Evolutionary conservation across 2,888 invertebrate species (phyloP), one percentile per base, ranked within the genome.

Genomic region (Caenorhabditis imperialis): DNA sequence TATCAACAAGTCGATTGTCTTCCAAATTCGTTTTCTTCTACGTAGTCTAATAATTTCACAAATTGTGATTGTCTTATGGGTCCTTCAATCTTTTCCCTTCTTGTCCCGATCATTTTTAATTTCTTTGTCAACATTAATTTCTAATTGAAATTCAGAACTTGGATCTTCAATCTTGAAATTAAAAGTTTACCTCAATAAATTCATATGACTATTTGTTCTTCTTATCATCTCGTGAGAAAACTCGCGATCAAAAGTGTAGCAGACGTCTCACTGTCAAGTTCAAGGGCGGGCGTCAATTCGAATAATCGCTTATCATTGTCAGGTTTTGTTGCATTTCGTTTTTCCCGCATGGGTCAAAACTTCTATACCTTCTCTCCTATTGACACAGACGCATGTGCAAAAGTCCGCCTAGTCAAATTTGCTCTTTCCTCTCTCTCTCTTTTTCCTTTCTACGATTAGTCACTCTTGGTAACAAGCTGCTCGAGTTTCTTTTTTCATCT

Each of bases 31-130:
- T 16, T 30, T 2, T 50, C 33, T 37, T 20, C 47, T n/a, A n/a
- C n/a, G n/a, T n/a, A n/a, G n/a, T 23, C 25, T 50, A n/a, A 40
- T 25, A 20, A 10, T 57, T 57, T 57, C 55, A 48, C 55, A 40
- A 55, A n/a, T 65, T 65, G 65, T 65, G 65, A 67, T 67, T 40
- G n/a, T 23, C 14, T 23, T 67, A 67, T 67, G 57, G 67, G 57
- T 48, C 27, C 3, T 58, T 57, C 50, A n/a, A n/a, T n/a, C n/a
- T n/a, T n/a, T n/a, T n/a, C n/a, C n/a, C n/a, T n/a, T n/a, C n/a
- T n/a, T n/a, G n/a, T n/a, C n/a, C n/a, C n/a, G n/a, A n/a, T n/a
- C n/a, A n/a, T n/a, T n/a, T n/a, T n/a, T n/a, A n/a, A n/a, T n/a
- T n/a, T n/a, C n/a, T n/a, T n/a, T n/a, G n/a, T n/a, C n/a, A n/a